These are phyloP conservation scores for Drosophila dives DNA, from an alignment of 2,888 invertebrate species.

Conservation along the genomic window DNA sequence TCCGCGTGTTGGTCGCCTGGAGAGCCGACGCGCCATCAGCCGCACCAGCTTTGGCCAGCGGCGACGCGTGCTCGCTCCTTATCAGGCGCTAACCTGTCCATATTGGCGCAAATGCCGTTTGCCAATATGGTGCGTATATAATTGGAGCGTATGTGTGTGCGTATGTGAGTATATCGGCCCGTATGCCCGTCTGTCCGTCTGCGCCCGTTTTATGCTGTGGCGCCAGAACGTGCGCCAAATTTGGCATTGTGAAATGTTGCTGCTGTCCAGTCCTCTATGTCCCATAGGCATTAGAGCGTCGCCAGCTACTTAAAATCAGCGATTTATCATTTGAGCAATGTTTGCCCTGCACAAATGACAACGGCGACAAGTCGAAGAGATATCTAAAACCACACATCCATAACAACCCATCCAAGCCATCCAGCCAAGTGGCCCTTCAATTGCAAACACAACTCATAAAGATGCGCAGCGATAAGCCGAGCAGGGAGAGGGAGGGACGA, in stretches of 20 bases:
- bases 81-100: slow-evolving; percentile 80
- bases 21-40: slow-evolving; percentile 44
- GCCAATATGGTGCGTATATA: slow-evolving; percentile 64
- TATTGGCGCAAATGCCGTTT: slow-evolving; percentile 70
- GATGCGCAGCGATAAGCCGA: slow-evolving; percentile 71
- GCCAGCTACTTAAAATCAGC: slow-evolving; percentile 74
- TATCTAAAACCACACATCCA: slow-evolving; percentile 33
- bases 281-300: slow-evolving; percentile 57
- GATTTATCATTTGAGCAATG: slow-evolving; percentile 67
- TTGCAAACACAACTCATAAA: slow-evolving; percentile 60
- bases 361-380: slow-evolving; percentile 47
- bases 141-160: slow-evolving; percentile 51
- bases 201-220: slow-evolving; percentile 60
- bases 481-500: not conserved
- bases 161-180: slow-evolving; percentile 5
- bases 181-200: not conserved
- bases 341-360: slow-evolving; percentile 63
- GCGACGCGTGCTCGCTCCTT: slow-evolving; percentile 75
- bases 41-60: slow-evolving; percentile 3
- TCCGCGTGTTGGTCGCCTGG: slow-evolving; percentile 75
- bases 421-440: slow-evolving; percentile 53
- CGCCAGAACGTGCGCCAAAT: slow-evolving; percentile 76
- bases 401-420: slow-evolving; percentile 32
- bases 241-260: slow-evolving; percentile 74
- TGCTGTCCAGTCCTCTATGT: slow-evolving; percentile 38